phyloP scores from a whole-genome alignment of 2,888 invertebrate species.

The Callyntrura guangdongensis region DNA sequence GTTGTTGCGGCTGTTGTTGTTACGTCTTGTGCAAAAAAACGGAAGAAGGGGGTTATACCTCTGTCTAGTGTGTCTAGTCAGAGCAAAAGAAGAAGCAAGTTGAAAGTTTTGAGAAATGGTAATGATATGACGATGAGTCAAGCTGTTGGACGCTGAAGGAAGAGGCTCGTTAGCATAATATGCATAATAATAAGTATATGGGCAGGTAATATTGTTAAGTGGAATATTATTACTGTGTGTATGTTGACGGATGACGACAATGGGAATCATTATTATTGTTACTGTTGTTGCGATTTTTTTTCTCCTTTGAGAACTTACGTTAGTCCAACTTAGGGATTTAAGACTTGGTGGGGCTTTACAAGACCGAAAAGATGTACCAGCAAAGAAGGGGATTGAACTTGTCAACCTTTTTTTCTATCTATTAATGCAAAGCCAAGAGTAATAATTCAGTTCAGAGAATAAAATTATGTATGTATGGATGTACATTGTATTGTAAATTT shows the following conservation, averaged over 20 bases:
- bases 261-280: slow-evolving; percentile 55
- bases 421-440: not conserved
- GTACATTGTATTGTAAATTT: not conserved
- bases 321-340: not conserved
- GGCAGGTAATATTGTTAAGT: slow-evolving; percentile 24
- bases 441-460: slow-evolving; percentile 29
- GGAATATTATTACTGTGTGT: slow-evolving; percentile 3
- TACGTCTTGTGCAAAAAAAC: slow-evolving; percentile 22
- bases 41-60: not conserved
- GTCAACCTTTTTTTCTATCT: slow-evolving; percentile 59
- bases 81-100: not conserved
- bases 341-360: slow-evolving; percentile 23
- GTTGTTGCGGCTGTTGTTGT: not conserved
- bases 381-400: slow-evolving; percentile 70
- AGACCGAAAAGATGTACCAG: not conserved
- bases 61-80: not conserved
- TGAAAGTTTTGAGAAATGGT: no score
- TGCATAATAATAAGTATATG: slow-evolving; percentile 53
- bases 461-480: slow-evolving; percentile 4
- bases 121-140: slow-evolving; percentile 61
- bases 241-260: slow-evolving; percentile 57
- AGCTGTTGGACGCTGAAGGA: slow-evolving; percentile 52
- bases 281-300: slow-evolving; percentile 15
- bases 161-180: slow-evolving; percentile 70
- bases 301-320: not conserved